Evolutionary conservation across 2,113 vertebrate species (phyloP).

Genomic region (Osmerus mordax): DNA sequence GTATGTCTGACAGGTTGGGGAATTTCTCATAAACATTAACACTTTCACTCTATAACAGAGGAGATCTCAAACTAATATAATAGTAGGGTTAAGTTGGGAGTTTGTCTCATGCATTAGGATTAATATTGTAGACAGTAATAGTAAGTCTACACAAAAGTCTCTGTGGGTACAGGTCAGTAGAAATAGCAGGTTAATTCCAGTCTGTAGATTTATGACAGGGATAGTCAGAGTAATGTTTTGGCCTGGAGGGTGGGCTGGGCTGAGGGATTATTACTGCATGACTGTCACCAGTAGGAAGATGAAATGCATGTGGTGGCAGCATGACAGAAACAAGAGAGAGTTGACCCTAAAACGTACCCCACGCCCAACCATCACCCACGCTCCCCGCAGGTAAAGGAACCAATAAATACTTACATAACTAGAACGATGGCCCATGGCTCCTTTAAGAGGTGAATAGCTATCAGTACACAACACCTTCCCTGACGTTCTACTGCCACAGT

Average conservation of each 20-base stretch:
- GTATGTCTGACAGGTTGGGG: no score
- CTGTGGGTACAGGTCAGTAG: background rate
- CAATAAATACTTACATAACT: no score
- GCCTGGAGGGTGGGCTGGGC: background rate
- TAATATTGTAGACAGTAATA: background rate
- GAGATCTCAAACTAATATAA: no score
- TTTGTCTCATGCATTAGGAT: no score
- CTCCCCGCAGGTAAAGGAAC: background rate
- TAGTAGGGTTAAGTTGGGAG: no score
- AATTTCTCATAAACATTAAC: no score
- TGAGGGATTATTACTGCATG: constrained; percentile 33
- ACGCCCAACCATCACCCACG: constrained; percentile 9
- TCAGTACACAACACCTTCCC: background rate
- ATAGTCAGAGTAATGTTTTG: constrained; percentile 5
- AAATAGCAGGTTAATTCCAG: background rate
- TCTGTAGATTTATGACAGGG: background rate
- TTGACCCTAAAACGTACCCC: constrained; percentile 16
- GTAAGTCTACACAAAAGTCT: no score
- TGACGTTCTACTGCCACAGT: background rate
- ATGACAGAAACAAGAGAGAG: constrained; percentile 45
- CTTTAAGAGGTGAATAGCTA: background rate
- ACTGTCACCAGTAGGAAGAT: constrained; percentile 51
- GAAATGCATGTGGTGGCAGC: constrained; percentile 40
- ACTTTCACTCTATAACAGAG: no score
- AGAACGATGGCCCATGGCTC: no score